phyloP scores from a whole-genome alignment of 2,797 vertebrate species.

The Sebastiscus tertius region DNA sequence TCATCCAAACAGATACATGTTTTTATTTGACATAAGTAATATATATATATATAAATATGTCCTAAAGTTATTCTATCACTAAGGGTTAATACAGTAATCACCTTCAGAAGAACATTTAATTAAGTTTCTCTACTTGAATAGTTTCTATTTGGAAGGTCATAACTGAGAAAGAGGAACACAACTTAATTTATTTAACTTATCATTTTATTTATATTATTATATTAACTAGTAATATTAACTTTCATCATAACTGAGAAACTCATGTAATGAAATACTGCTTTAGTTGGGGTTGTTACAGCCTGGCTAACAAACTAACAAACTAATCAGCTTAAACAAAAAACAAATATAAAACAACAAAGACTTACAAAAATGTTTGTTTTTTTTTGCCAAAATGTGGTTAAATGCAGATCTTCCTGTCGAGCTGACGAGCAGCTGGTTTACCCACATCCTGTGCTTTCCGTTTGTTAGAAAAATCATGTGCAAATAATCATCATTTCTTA shows the following conservation, averaged over 20 bases:
- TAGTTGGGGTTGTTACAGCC: not conserved
- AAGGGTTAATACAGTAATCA: not conserved
- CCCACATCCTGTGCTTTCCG: not conserved
- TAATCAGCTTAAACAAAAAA: too few species aligned
- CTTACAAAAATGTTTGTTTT: not conserved
- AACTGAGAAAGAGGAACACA: not conserved
- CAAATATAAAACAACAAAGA: not conserved
- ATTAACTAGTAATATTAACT: not conserved
- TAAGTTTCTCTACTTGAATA: not conserved
- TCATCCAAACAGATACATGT: not conserved
- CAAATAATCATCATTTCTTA: too few species aligned
- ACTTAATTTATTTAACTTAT: not conserved
- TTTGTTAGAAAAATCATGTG: not conserved
- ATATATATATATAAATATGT: not conserved
- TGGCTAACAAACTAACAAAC: not conserved
- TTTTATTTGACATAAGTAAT: not conserved
- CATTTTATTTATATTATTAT: too few species aligned
- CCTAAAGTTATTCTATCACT: not conserved
- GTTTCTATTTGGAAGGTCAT: not conserved
- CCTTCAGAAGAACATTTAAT: not conserved
- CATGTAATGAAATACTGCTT: not conserved
- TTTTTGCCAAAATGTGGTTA: too few species aligned
- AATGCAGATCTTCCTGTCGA: too few species aligned
- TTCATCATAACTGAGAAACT: not conserved
- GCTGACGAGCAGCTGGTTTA: not conserved